Evolutionary conservation across 2,113 vertebrate species (phyloP).

Genomic region (Thunnus thynnus): DNA sequence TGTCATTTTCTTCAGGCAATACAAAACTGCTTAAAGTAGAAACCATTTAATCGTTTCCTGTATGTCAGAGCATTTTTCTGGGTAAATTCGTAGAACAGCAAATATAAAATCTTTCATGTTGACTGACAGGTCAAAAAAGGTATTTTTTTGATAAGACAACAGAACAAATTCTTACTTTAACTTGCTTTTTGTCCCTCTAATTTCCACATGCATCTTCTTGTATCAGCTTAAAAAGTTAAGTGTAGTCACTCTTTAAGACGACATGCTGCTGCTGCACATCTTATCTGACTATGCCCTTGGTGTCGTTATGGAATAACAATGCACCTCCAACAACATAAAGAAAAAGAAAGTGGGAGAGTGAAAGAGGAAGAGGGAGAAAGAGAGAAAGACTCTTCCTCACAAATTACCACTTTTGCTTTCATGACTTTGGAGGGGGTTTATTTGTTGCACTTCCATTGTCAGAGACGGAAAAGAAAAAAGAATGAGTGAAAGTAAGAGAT

Average conservation of each 20-base stretch:
- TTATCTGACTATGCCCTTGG: conserved; percentile 42
- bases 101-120: conserved; percentile 15
- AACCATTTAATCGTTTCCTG: too few relatives aligned
- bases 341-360: conserved; percentile 17
- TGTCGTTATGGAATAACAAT: conserved; percentile 48
- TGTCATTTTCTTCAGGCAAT: too few relatives aligned
- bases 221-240: conserved; percentile 12
- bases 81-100: not conserved
- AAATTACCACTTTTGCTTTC: conserved; percentile 54
- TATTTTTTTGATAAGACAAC: not conserved
- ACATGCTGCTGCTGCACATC: conserved; percentile 10
- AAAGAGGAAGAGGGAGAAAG: not conserved
- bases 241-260: not conserved
- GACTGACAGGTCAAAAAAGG: conserved; percentile 9
- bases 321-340: conserved; percentile 29
- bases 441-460: conserved; percentile 63
- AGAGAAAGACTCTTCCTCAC: conserved; percentile 25
- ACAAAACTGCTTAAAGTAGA: too few relatives aligned
- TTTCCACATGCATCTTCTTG: conserved; percentile 1
- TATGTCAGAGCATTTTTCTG: too few relatives aligned
- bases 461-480: conserved; percentile 32
- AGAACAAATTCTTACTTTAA: not conserved
- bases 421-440: conserved; percentile 38
- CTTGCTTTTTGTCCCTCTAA: not conserved
- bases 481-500: conserved; percentile 44